Evolutionary conservation across 2,888 invertebrate genomes (phyloP), one percentile per base, ranked within the genome.

Genomic region (Allygus modestus): DNA sequence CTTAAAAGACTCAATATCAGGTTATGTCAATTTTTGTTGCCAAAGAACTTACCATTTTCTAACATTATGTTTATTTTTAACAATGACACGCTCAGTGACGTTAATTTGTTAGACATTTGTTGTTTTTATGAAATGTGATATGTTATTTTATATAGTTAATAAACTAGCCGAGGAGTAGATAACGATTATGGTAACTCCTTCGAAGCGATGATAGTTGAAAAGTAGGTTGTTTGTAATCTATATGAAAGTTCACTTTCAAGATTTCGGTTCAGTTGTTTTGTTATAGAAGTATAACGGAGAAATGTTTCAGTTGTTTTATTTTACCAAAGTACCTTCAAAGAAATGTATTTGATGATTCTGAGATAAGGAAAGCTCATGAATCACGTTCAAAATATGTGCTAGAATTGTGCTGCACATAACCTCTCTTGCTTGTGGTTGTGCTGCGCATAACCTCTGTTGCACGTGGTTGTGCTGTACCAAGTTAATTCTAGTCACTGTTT

Each of bases 11-110:
- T 69, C 73, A 28, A 31, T 17, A 20, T 54, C 79, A 79, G 31
- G 58, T 58, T 33, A 58, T 77, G 37, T 79, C 54, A 51, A 79
- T 79, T 58, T 54, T 58, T 73, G 26, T 37, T 79, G 31, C 58
- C 58, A 54, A 79, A 79, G 79, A 79, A 73, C 54, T 20, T 58
- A 79, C 46, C 37, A 58, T 58, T 73, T 69, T 73, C 37, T 41
- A 41, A 69, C 69, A 11, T 12, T 28, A 41, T 20, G 17, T 69
- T 69, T 28, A 17, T 26, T 28, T 23, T 65, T 28, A 65, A 65
- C 12, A 65, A 15, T 31, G 65, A 28, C 28, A 23, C 28, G 65
- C 31, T 65, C 31, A 65, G 28, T 12, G 31, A 28, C 2, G 31
- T 17, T 65, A 65, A 31, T 65, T 65, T 65, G 31, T 65, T 28